These are phyloP conservation scores for Xiphophorus hellerii DNA, from an alignment of 2,113 vertebrate genomes.

Conservation along the genomic window DNA sequence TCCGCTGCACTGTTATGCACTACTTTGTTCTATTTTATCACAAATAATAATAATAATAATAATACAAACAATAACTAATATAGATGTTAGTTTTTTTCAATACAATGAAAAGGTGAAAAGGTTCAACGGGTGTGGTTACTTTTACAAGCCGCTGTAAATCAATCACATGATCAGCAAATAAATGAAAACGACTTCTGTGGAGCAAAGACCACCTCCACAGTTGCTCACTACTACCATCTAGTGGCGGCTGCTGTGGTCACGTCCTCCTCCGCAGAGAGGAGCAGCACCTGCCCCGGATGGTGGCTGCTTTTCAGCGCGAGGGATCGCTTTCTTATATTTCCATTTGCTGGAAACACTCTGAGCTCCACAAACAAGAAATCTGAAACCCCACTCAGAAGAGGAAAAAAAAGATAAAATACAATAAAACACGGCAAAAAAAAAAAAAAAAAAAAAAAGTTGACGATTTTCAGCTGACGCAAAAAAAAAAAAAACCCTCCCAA, in stretches of 20 bases:
- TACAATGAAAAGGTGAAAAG: neutral
- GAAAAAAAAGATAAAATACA: neutral
- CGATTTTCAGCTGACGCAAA: slow-evolving; percentile 24
- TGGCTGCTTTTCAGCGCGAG: neutral
- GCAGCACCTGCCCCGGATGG: slow-evolving; percentile 45
- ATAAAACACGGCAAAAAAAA: neutral
- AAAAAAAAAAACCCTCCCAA: slow-evolving; percentile 41
- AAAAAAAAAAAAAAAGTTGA: slow-evolving; percentile 14
- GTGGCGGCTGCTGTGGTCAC: slow-evolving; percentile 32
- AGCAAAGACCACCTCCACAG: neutral
- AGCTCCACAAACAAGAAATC: slow-evolving; percentile 22
- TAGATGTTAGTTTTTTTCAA: neutral
- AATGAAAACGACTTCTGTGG: neutral
- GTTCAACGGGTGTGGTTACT: neutral
- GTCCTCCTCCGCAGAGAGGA: slow-evolving; percentile 2
- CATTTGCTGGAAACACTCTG: slow-evolving; percentile 26
- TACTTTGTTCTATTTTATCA: neutral
- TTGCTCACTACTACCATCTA: slow-evolving; percentile 74
- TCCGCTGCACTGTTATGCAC: neutral
- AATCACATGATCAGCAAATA: slow-evolving; percentile 4
- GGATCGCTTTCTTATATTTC: slow-evolving; percentile 55
- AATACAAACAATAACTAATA: neutral
- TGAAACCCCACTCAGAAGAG: slow-evolving; percentile 2
- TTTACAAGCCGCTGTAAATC: neutral
- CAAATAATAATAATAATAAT: neutral